phyloP scores from a whole-genome alignment of 1,140 invertebrate genomes.

The Brachionus koreanus region DNA sequence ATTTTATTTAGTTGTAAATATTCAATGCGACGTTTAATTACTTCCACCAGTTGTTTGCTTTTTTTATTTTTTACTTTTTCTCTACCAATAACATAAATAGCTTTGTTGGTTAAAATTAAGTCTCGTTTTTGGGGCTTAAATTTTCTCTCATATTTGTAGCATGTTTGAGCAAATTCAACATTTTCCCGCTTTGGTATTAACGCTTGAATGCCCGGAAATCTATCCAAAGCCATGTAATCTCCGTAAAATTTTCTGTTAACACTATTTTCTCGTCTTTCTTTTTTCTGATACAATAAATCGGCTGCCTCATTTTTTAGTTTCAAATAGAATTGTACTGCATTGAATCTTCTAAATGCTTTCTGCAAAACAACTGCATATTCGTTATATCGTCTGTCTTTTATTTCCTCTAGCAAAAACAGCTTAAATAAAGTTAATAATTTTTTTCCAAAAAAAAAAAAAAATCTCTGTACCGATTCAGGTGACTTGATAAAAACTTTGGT shows the following conservation, averaged over 20 bases:
- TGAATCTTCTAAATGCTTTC: constrained; percentile 69
- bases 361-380: constrained; percentile 69
- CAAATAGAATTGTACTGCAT: constrained; percentile 65
- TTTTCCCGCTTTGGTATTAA: constrained; percentile 68
- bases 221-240: constrained; percentile 67
- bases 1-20: constrained; percentile 15
- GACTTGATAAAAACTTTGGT: constrained; percentile 74
- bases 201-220: constrained; percentile 52
- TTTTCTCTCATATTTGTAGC: constrained; percentile 69
- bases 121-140: constrained; percentile 62
- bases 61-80: constrained; percentile 33
- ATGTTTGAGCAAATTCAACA: constrained; percentile 68
- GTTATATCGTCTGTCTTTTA: constrained; percentile 69
- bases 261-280: constrained; percentile 67
- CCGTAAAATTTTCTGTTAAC: constrained; percentile 71
- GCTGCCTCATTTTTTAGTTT: constrained; percentile 65
- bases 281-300: constrained; percentile 67
- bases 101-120: constrained; percentile 33
- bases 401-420: constrained; percentile 72
- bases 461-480: constrained; percentile 67
- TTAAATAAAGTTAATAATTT: constrained; percentile 51
- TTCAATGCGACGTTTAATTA: constrained; percentile 15
- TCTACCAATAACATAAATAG: constrained; percentile 32
- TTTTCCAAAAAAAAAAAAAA: background rate
- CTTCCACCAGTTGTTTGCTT: background rate